Evolutionary conservation across 1,140 invertebrate genomes (phyloP), one percentile per base, ranked within the genome.

Genomic region (Tetramorium parvispinum): DNA sequence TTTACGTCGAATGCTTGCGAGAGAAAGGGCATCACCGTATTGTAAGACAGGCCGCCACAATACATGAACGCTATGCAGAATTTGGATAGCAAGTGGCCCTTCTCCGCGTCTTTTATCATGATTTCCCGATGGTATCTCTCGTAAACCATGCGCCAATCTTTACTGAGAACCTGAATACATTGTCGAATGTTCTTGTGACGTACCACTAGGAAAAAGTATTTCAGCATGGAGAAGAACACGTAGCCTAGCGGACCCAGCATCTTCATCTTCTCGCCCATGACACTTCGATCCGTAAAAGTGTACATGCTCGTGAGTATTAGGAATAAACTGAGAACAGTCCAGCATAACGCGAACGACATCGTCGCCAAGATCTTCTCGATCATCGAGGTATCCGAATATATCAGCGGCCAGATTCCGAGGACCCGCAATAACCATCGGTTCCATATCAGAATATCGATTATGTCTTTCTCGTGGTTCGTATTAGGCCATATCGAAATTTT

Each of bases 81-180:
- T 0, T 65, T 71, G 13, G 86, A 85, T 0, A 89, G 16, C 6
- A 59, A 75, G 24, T 85, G 79, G 5, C 75, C 88, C n/a, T 71
- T 49, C 4, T 61, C 57, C 1, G 86, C 89, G 13, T 83, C 73
- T 4, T 55, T 82, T 4, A 81, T 11, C 86, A 91, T 87, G 21
- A 81, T 49, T 0, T 46, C 13, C 2, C 57, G 59, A 13, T 83
- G 24, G 16, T 57, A 16, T 5, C 7, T n/a, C 2, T 61, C 51
- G 0, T 53, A 21, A 7, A 88, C 51, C 3, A n/a, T 59, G 16
- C 61, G 24, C 92, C 92, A 93, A 65, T 92, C 90, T 0, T 43
- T 59, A 10, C 81, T 24, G 6, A 91, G 3, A 1, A 89, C 51
- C 16, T 89, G 13, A 24, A 92, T 46, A 21, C 91, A 91, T 10